Conservation (phyloP, 2,888 invertebrate species). For the Trichopoda pennipes region DNA sequence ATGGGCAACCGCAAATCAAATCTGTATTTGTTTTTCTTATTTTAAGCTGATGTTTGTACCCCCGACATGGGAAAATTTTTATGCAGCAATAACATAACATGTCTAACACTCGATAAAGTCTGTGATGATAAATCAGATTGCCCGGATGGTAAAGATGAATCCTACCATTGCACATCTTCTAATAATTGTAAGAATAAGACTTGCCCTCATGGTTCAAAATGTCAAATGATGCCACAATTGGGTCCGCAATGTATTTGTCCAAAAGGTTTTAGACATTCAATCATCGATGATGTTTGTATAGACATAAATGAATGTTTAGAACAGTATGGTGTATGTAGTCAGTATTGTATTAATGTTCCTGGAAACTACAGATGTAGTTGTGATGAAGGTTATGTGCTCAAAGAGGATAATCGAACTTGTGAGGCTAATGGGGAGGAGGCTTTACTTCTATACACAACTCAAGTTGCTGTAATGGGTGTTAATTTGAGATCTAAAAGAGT, state of each 20-base stretch:
- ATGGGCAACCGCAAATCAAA: too few species aligned
- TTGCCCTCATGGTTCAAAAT: slow-evolving; percentile 79
- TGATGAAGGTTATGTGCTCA: slow-evolving; percentile 83
- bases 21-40: not conserved
- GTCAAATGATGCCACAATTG: slow-evolving; percentile 80
- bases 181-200: slow-evolving; percentile 73
- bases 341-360: slow-evolving; percentile 84
- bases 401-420: slow-evolving; percentile 83
- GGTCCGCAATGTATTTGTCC: slow-evolving; percentile 84
- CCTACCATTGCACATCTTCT: slow-evolving; percentile 76
- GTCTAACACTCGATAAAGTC: slow-evolving; percentile 82
- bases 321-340: slow-evolving; percentile 85
- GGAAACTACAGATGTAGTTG: slow-evolving; percentile 86
- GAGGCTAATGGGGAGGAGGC: slow-evolving; percentile 84
- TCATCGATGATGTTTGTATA: slow-evolving; percentile 72
- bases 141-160: slow-evolving; percentile 85
- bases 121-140: slow-evolving; percentile 84
- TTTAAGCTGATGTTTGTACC: slow-evolving; percentile 78
- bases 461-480: slow-evolving; percentile 85
- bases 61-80: slow-evolving; percentile 82
- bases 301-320: slow-evolving; percentile 86
- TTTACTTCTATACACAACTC: slow-evolving; percentile 86
- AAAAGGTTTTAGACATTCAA: slow-evolving; percentile 77
- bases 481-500: slow-evolving; percentile 83
- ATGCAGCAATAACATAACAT: slow-evolving; percentile 83